A percentile compares a stretch with the other conserved stretches of the same genome.
Conservation (phyloP, 1,140 invertebrate species). For the Onthophagus taurus region DNA sequence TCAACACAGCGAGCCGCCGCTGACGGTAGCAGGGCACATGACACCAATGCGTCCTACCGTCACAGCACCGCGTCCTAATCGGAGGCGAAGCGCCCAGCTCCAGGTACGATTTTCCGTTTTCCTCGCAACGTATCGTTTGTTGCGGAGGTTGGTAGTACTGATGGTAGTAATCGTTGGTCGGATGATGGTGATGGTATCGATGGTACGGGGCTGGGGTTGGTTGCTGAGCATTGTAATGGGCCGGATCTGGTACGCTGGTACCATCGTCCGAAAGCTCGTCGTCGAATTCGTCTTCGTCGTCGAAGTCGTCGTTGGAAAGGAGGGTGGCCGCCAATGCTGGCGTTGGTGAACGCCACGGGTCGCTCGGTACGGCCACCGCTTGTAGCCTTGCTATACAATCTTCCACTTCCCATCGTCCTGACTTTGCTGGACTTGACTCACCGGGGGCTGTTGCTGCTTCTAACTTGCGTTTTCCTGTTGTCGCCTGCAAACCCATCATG, state of each 20-base stretch:
- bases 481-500: conserved; percentile 68
- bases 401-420: conserved; percentile 42
- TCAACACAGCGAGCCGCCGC: conserved; percentile 77
- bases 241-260: conserved; percentile 27
- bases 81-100: conserved; percentile 62
- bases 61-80: conserved; percentile 39
- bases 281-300: conserved; percentile 47
- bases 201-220: conserved; percentile 20
- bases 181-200: conserved; percentile 38
- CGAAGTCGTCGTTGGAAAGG: conserved; percentile 39
- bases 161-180: conserved; percentile 39
- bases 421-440: conserved; percentile 39
- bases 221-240: conserved; percentile 17
- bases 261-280: conserved; percentile 42
- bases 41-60: conserved; percentile 67
- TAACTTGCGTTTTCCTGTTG: conserved; percentile 58
- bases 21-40: conserved; percentile 71
- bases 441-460: conserved; percentile 29
- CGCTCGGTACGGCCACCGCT: conserved; percentile 43
- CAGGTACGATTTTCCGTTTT: conserved; percentile 83
- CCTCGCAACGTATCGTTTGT: conserved; percentile 75
- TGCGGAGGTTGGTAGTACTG: conserved; percentile 47
- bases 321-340: conserved; percentile 42
- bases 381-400: conserved; percentile 45
- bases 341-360: conserved; percentile 40